Base-by-base conservation (phyloP, 2,888 invertebrate species). In the Pycnomerus fuliginosus region DNA sequence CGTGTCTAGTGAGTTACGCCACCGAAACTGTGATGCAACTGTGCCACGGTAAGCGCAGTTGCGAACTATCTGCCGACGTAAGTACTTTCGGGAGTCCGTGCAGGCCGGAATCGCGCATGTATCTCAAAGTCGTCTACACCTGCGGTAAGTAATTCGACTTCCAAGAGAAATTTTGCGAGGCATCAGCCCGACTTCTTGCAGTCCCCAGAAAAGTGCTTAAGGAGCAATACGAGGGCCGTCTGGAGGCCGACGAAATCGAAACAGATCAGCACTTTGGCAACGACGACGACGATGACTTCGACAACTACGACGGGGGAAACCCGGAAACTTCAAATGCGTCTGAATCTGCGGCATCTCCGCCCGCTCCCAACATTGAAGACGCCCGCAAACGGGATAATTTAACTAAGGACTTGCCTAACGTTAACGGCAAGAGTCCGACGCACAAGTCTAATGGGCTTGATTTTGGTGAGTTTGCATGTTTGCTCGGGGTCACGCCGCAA, bases 1-100 rank as follows among this genome's bases (percentile, higher is more conserved):
- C 90, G 11, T 94, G 94, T 70, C 77, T 90, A 70, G 88, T 88
- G 56, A 86, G 87, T 58, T 89, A 89, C 72, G 90, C 92, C 3
- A 89, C 92, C n/a, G 92, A 94, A 74, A 89, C 87, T 11, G 87
- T 93, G 38, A 90, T 93, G 86, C 81, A 86, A 64, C 62, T 65
- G 37, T 90, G 90, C 68, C 90, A 90, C 66, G 90, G 90, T 20
- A 85, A 89, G 67, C 76, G 90, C 48, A 80, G 83, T 44, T 90
- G 90, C 67, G 84, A 85, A 31, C 76, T 90, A 34, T 80, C 85
- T 13, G 90, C 90, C 2, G 89, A 90, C 71, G 80, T 84, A 58
- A 83, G 84, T 52, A 90, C 89, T 64, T 90, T 90, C 64, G 89
- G 88, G 3, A 85, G 83, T 58, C 89, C 90, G 1, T 90, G 90